phyloP scores from a whole-genome alignment of 1,140 invertebrate genomes.

The Ylistrum balloti region DNA sequence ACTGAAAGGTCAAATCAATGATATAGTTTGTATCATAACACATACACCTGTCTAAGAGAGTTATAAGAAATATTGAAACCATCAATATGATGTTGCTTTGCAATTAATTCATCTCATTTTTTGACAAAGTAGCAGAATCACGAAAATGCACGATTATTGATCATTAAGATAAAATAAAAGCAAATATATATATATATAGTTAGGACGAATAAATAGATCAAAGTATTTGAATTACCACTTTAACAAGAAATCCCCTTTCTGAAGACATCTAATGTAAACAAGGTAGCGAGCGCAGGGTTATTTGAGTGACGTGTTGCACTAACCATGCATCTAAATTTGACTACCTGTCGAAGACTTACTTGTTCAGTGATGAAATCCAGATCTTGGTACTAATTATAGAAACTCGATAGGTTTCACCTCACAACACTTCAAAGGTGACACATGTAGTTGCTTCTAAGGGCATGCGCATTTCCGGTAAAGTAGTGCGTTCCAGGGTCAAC shows the following conservation, averaged over 20 bases:
- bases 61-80: no score
- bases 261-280: neutral
- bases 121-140: no score
- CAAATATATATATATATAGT: no score
- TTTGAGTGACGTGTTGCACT: neutral
- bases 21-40: no score
- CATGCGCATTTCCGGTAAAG: neutral
- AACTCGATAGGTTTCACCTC: neutral
- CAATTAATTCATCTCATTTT: no score
- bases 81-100: no score
- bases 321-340: neutral
- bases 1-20: no score
- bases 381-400: neutral
- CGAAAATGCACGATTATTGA: no score
- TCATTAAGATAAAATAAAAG: no score
- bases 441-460: neutral
- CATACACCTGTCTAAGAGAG: no score
- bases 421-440: neutral
- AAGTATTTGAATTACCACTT: neutral
- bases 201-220: no score
- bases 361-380: conserved; percentile 2
- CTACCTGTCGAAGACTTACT: neutral
- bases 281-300: neutral
- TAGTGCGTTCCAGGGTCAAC: neutral
- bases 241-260: neutral